Evolutionary conservation across 2,113 vertebrate species (phyloP).

Genomic region (Sinocyclocheilus rhinocerous): DNA sequence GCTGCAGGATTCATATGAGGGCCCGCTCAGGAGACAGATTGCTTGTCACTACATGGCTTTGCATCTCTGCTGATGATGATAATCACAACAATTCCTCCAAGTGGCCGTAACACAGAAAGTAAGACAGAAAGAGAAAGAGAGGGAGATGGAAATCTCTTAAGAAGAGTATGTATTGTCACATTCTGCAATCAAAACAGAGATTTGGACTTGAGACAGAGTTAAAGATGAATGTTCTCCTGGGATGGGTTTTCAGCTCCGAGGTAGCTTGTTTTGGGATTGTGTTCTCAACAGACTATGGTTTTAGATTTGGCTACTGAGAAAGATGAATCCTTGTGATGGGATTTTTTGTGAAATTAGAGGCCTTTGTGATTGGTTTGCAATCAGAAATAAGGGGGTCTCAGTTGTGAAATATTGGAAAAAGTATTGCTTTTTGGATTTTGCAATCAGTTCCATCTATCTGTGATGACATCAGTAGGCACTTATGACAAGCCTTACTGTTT

Average conservation of each 20-base stretch:
- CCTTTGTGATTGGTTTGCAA: constrained; percentile 63
- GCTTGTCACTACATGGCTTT: constrained; percentile 76
- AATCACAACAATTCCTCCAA: constrained; percentile 76
- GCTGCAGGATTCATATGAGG: constrained; percentile 68
- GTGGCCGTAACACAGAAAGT: constrained; percentile 66
- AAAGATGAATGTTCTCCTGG: constrained; percentile 46
- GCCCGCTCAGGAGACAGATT: constrained; percentile 65
- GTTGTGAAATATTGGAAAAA: constrained; percentile 35
- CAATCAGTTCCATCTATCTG: constrained; percentile 56
- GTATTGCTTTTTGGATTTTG: constrained; percentile 44
- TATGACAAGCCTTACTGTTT: constrained; percentile 23
- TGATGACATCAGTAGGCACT: constrained; percentile 42
- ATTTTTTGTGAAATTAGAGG: constrained; percentile 50
- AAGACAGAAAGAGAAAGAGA: constrained; percentile 39
- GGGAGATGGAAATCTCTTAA: constrained; percentile 62
- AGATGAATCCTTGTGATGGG: constrained; percentile 68
- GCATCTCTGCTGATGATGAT: constrained; percentile 72
- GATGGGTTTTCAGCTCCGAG: constrained; percentile 55
- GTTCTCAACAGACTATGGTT: constrained; percentile 65
- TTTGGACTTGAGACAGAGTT: constrained; percentile 63
- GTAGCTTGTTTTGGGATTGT: constrained; percentile 65
- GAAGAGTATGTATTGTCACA: constrained; percentile 70
- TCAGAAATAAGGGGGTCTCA: constrained; percentile 61
- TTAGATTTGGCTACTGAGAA: constrained; percentile 66
- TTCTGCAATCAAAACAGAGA: constrained; percentile 77